Percentiles rank a stretch among this genome's conserved stretches.
phyloP scores from a whole-genome alignment of 1,140 invertebrate species.

The Psilanteris sp. region DNA sequence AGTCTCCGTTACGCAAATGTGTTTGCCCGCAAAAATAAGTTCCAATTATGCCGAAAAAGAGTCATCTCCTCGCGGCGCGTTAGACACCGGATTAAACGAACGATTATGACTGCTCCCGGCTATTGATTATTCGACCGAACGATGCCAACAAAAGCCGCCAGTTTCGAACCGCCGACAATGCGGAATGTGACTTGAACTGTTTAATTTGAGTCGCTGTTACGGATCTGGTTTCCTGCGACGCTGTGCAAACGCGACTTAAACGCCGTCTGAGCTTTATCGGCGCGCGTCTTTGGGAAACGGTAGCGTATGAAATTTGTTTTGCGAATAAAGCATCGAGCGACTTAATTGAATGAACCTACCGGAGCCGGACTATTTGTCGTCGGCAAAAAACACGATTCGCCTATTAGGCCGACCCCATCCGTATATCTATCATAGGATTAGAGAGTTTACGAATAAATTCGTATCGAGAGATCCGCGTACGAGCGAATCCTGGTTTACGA shows the following conservation, averaged over 20 bases:
- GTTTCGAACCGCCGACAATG: too few relatives aligned
- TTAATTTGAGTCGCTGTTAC: too few relatives aligned
- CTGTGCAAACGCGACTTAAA: neutral
- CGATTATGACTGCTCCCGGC: too few relatives aligned
- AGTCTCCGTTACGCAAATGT: too few relatives aligned
- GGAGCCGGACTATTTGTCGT: conserved; percentile 23
- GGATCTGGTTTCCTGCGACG: too few relatives aligned
- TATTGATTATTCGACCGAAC: too few relatives aligned
- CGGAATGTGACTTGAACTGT: too few relatives aligned
- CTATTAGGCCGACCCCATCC: conserved; percentile 20
- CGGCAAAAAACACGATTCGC: conserved; percentile 37
- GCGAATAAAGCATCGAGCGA: conserved; percentile 2
- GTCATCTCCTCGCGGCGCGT: too few relatives aligned
- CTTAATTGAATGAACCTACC: conserved; percentile 40
- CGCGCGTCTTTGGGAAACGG: conserved; percentile 1
- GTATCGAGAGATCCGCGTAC: conserved; percentile 11
- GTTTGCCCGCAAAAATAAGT: too few relatives aligned
- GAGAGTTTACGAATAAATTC: conserved; percentile 41
- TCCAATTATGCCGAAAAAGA: too few relatives aligned
- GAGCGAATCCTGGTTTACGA: conserved; percentile 45
- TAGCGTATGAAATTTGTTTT: conserved; percentile 21
- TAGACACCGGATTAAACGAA: too few relatives aligned
- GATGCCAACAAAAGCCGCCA: too few relatives aligned
- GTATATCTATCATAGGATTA: conserved; percentile 51
- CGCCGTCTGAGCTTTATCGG: neutral